Evolutionary conservation across 2,113 vertebrate genomes (phyloP).

Genomic region (Trichomycterus rosablanca): DNA sequence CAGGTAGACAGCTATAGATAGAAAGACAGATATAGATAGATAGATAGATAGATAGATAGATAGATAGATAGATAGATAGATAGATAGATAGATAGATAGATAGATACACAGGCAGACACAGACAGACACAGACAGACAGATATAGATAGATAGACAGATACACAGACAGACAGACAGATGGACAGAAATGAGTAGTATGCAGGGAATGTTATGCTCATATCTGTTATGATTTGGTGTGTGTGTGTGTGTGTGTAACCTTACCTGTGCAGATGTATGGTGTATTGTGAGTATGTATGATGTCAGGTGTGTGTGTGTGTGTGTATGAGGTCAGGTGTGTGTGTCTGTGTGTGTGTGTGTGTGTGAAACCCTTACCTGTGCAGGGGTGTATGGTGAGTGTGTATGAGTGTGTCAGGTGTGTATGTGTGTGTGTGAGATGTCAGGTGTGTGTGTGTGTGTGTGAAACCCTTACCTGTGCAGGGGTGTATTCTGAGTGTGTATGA

Average conservation of each 20-base stretch:
- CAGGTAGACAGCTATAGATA: not conserved
- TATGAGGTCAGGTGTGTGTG: too few relatives aligned
- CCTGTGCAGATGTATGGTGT: not conserved
- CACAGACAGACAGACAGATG: constrained; percentile 10
- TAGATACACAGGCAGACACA: constrained; percentile 23
- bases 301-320: constrained; percentile 24
- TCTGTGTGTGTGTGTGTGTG: not conserved
- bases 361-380: too few relatives aligned
- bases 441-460: too few relatives aligned
- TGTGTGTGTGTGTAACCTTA: constrained; percentile 5
- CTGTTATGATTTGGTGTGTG: constrained; percentile 10
- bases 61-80: constrained; percentile 8
- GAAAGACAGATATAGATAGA: constrained; percentile 8
- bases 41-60: constrained; percentile 7
- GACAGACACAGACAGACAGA: constrained; percentile 29
- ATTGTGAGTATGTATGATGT: not conserved
- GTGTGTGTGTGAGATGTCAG: constrained; percentile 28
- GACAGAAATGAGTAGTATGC: not conserved
- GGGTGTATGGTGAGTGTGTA: not conserved
- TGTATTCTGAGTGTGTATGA: constrained; percentile 3
- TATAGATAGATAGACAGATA: constrained; percentile 27
- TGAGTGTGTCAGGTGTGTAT: constrained; percentile 13
- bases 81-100: constrained; percentile 9
- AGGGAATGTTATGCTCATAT: too few relatives aligned
- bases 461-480: too few relatives aligned